phyloP scores from a whole-genome alignment of 2,888 invertebrate species.

The Pachymerium ferrugineum region DNA sequence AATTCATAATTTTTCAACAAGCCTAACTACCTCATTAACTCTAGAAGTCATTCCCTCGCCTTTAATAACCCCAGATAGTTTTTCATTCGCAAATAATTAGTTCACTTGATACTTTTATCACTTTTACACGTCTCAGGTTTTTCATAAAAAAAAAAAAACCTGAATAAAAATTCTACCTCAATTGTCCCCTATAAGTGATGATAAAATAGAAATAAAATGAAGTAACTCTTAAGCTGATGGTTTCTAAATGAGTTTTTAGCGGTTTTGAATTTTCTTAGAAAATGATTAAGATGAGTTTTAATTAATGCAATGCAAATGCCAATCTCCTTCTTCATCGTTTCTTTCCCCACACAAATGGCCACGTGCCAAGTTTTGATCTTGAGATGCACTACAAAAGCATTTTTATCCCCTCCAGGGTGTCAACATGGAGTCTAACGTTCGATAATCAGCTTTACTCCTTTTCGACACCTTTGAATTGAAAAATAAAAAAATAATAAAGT shows the following conservation, averaged over 20 bases:
- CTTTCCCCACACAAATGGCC: not conserved
- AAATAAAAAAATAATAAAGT: too few relatives aligned
- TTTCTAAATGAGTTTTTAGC: too few relatives aligned
- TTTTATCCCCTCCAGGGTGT: not conserved
- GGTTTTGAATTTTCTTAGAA: constrained; percentile 9
- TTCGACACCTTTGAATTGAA: constrained; percentile 12
- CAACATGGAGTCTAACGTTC: not conserved
- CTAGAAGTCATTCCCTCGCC: not conserved
- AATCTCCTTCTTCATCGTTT: constrained; percentile 12
- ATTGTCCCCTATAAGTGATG: not conserved
- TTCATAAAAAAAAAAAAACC: not conserved
- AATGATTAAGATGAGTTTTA: not conserved
- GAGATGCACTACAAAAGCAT: not conserved
- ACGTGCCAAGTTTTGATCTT: constrained; percentile 1
- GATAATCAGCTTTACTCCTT: not conserved
- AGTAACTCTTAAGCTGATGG: too few relatives aligned
- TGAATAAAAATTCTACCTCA: not conserved
- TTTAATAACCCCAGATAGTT: not conserved
- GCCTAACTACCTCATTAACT: too few relatives aligned
- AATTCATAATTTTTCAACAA: too few relatives aligned
- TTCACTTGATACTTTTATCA: not conserved
- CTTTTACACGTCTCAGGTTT: not conserved
- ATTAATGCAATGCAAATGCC: constrained; percentile 15
- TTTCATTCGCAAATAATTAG: not conserved
- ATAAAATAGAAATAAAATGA: not conserved